A percentile compares a stretch with the other conserved stretches of the same genome.
These are phyloP conservation scores for Leuciscus idus DNA, from an alignment of 2,113 vertebrate genomes.

Conservation along the genomic window DNA sequence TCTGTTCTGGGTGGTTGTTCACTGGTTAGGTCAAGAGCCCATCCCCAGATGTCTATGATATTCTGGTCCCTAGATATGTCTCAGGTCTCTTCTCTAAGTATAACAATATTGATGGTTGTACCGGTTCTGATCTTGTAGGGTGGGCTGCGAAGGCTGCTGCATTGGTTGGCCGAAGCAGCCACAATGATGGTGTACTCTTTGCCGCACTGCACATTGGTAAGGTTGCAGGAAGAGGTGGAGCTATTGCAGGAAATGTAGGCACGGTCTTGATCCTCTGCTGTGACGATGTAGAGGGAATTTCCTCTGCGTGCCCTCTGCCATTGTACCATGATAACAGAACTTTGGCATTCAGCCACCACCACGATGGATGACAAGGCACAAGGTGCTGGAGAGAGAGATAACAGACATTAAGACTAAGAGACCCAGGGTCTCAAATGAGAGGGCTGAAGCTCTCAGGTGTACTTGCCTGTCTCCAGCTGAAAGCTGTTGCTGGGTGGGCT, in stretches of 20 bases:
- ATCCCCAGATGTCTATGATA: not conserved
- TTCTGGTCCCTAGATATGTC: not conserved
- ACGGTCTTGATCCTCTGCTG: constrained; percentile 65
- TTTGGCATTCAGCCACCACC: constrained; percentile 66
- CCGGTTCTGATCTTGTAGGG: constrained; percentile 72
- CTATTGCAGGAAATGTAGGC: constrained; percentile 64
- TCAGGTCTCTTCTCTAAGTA: not conserved
- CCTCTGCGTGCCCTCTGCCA: constrained; percentile 60
- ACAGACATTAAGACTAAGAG: not conserved
- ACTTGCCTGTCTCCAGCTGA: constrained; percentile 68
- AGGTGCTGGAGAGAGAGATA: constrained; percentile 62
- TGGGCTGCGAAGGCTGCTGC: constrained; percentile 69
- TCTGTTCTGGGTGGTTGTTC: not conserved
- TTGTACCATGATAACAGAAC: constrained; percentile 62
- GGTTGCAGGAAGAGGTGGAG: constrained; percentile 65
- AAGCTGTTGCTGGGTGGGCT: constrained; percentile 66
- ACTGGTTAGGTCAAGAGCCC: not conserved
- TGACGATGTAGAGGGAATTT: constrained; percentile 62
- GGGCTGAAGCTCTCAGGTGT: not conserved
- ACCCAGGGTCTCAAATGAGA: not conserved
- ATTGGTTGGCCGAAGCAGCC: constrained; percentile 63
- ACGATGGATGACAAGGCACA: constrained; percentile 68
- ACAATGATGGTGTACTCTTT: constrained; percentile 71
- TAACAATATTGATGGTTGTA: constrained; percentile 42
- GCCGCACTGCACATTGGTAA: constrained; percentile 67